Conservation (phyloP, 2,888 invertebrate species). For the Drosophila birchii region DNA sequence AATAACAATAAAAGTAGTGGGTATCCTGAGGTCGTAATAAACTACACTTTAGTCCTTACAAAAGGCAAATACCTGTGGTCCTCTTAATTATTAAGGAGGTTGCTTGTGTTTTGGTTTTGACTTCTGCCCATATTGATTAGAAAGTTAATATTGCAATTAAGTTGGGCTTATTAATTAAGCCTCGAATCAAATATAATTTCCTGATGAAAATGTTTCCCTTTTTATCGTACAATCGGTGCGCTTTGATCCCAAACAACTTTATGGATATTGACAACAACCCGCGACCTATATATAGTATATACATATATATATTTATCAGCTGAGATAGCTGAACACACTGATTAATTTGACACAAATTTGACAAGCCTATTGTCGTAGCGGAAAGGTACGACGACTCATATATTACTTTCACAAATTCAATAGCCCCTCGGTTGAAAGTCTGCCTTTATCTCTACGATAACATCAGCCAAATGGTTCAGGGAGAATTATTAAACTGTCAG, state of each 20-base stretch:
- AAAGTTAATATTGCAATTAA: not conserved
- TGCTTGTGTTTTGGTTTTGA: not conserved
- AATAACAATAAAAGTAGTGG: not conserved
- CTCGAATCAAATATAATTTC: not conserved
- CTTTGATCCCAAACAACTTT: constrained; percentile 11
- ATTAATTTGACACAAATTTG: constrained; percentile 76
- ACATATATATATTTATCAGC: constrained; percentile 18
- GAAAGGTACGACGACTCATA: constrained; percentile 14
- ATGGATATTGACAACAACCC: constrained; percentile 5
- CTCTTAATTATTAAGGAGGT: not conserved
- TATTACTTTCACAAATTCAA: constrained; percentile 15
- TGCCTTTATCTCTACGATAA: constrained; percentile 2
- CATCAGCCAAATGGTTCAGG: constrained; percentile 3
- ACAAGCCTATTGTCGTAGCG: constrained; percentile 59
- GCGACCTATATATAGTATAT: not conserved
- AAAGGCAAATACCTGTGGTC: not conserved
- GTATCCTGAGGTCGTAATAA: not conserved
- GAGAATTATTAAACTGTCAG: constrained; percentile 72
- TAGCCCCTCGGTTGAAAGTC: constrained; percentile 2
- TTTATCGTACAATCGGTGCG: constrained; percentile 1
- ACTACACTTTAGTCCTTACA: not conserved
- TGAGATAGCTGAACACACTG: constrained; percentile 26
- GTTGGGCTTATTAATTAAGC: not conserved
- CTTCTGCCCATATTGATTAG: not conserved
- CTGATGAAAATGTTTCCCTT: not conserved